phyloP scores from a whole-genome alignment of 2,113 vertebrate species.

The Hiodon alosoides region DNA sequence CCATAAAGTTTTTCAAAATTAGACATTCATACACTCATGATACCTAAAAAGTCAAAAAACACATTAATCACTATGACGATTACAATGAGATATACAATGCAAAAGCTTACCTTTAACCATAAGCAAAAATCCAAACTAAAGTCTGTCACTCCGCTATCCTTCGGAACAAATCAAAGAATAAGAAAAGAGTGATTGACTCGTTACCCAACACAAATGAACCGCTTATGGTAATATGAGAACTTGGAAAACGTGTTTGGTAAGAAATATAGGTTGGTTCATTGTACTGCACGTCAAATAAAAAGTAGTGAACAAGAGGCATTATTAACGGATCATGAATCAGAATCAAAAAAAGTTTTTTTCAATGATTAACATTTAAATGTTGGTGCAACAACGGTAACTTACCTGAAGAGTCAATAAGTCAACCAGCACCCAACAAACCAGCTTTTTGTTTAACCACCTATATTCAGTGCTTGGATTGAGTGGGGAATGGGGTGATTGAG shows the following conservation, averaged over 20 bases:
- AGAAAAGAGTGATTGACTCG: background rate
- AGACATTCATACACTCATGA: background rate
- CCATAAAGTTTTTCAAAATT: background rate
- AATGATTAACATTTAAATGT: too few species aligned
- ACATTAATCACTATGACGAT: background rate
- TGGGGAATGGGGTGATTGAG: too few species aligned
- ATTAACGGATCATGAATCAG: too few species aligned
- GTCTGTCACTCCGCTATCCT: background rate
- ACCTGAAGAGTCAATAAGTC: too few species aligned
- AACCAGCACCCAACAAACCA: too few species aligned
- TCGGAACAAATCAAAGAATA: background rate
- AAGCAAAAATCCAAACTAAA: background rate
- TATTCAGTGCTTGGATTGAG: too few species aligned
- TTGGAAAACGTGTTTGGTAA: constrained; percentile 11
- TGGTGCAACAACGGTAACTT: too few species aligned
- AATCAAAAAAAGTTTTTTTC: too few species aligned
- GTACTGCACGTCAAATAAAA: background rate
- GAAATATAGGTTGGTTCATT: background rate
- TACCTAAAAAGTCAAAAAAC: background rate
- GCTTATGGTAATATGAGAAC: background rate
- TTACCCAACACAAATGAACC: background rate
- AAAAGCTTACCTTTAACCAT: constrained; percentile 7
- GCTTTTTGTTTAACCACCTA: too few species aligned
- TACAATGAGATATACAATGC: background rate
- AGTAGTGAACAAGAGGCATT: too few species aligned